Evolutionary conservation across 2,888 invertebrate genomes (phyloP), one percentile per base, ranked within the genome.

Genomic region (Agapetus fuscipes): DNA sequence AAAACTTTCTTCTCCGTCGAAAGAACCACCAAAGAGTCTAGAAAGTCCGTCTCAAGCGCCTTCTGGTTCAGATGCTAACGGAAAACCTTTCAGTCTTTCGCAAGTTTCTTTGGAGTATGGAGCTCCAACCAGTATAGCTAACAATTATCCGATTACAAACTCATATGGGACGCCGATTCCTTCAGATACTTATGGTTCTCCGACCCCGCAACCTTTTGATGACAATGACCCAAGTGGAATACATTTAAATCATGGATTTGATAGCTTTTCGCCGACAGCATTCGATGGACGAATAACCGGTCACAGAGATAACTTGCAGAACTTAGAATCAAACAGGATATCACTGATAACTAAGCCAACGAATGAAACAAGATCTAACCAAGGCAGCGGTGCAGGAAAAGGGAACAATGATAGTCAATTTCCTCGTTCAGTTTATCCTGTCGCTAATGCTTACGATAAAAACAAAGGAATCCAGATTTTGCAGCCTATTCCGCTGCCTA

Each of bases 401-500:
- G 30, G 37, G 29, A 14, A 34, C 17, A 42, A 38, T 27, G 42
- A 36, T 27, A 32, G 33, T 15, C 34, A 29, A 10, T 32, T 24
- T 30, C 30, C 26, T 17, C 32, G 17, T 32, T 25, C 36, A 7
- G 17, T 34, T 15, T 30, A 28, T n/a, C 30, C 43, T 3, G 27
- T 36, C 16, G 10, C 24, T 3, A 27, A 33, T 12, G 14, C 28
- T 13, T 31, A 38, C 13, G 35, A 43, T 14, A 20, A 32, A 17
- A 34, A 25, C 9, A 59, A 67, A 56, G 65, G 66, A 50, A 66
- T 69, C 49, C 68, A 69, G 46, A 67, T 68, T 1, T 50, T 70
- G 41, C 66, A 65, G 49, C 76, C 78, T 2, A 72, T 81, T 37
- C 75, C 78, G 3, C 61, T 80, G 49, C 80, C 82, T 1, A 77